Evolutionary conservation across 2,888 invertebrate species (phyloP).

Genomic region (Teleiodes luculella): DNA sequence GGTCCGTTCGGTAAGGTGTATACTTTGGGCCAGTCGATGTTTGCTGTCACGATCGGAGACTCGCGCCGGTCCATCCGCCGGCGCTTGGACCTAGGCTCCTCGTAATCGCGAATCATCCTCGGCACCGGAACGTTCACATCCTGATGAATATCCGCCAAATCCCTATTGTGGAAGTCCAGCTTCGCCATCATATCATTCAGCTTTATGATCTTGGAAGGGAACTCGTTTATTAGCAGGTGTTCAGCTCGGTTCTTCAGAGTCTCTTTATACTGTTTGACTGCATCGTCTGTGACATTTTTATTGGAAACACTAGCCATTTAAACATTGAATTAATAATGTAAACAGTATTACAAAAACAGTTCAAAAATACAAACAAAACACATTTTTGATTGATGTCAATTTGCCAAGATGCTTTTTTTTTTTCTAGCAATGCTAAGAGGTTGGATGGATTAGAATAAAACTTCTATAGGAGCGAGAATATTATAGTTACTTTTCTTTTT

Average conservation of each 20-base stretch:
- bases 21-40: constrained; percentile 1
- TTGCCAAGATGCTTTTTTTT: too few relatives aligned
- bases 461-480: too few relatives aligned
- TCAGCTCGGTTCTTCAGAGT: constrained; percentile 3
- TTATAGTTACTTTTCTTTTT: too few relatives aligned
- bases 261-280: background rate
- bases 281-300: background rate
- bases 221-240: background rate
- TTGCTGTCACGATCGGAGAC: background rate
- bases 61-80: background rate
- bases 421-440: too few relatives aligned
- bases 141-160: background rate
- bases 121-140: constrained; percentile 11
- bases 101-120: background rate
- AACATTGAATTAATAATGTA: too few relatives aligned
- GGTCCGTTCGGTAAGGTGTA: constrained; percentile 16
- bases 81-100: constrained; percentile 1
- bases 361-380: too few relatives aligned
- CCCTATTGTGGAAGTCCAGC: constrained; percentile 3
- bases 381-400: too few relatives aligned
- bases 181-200: constrained; percentile 1
- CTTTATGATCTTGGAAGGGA: constrained; percentile 1
- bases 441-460: too few relatives aligned
- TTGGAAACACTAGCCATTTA: too few relatives aligned
- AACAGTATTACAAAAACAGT: too few relatives aligned